A percentile compares a stretch with the other conserved stretches of the same genome.
Evolutionary conservation across 2,797 vertebrate species (phyloP).

Genomic region (Melopsittacus undulatus): DNA sequence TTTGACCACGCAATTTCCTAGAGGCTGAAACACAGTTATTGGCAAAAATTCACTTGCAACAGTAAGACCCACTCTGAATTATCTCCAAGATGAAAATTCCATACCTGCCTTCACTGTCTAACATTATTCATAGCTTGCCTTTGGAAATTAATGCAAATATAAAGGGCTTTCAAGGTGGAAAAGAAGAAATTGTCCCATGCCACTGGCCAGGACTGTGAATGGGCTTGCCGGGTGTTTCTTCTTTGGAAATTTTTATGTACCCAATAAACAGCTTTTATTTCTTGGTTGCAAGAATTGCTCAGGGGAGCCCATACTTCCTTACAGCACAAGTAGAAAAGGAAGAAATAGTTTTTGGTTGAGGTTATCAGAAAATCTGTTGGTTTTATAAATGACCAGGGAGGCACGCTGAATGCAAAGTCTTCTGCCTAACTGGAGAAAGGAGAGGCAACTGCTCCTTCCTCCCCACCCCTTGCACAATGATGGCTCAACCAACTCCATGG

Average conservation of each 20-base stretch:
- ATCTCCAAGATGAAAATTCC: neutral
- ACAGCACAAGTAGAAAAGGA: neutral
- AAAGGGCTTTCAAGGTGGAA: neutral
- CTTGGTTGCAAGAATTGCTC: neutral
- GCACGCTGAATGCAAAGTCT: neutral
- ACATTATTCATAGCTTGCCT: neutral
- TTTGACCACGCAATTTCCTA: neutral
- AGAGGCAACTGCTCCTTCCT: neutral
- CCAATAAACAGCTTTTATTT: neutral
- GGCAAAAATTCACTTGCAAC: neutral
- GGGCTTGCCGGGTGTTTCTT: neutral
- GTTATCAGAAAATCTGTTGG: neutral
- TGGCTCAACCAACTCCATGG: neutral
- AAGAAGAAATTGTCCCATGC: neutral
- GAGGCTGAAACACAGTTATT: neutral
- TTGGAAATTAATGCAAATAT: neutral
- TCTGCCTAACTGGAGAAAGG: neutral
- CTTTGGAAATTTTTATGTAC: neutral
- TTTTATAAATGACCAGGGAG: neutral
- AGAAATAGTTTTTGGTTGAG: neutral
- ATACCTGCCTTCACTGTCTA: neutral
- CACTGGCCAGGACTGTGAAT: neutral
- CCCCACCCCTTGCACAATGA: neutral
- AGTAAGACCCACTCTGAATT: neutral
- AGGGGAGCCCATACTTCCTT: neutral